A percentile compares a stretch with the other conserved stretches of the same genome.
Conservation (phyloP, 2,888 invertebrate species). For the Eristalis pertinax region DNA sequence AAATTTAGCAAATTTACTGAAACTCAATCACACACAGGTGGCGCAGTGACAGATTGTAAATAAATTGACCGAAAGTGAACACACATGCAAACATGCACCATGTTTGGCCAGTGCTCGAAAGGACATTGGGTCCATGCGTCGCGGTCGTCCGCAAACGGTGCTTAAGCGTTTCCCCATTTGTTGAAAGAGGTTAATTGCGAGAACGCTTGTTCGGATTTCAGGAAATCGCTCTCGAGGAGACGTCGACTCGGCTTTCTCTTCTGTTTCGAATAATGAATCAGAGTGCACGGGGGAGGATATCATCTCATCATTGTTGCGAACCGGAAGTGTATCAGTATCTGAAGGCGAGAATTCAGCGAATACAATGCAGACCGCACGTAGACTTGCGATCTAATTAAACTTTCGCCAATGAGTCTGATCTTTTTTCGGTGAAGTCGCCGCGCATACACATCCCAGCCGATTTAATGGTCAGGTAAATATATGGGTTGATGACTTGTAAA, state of each 20-base stretch:
- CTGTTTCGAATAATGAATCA: constrained; percentile 33
- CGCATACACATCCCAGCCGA: too few species aligned
- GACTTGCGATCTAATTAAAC: background rate
- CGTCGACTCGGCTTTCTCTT: constrained; percentile 54
- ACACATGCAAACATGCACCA: background rate
- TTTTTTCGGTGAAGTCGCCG: background rate
- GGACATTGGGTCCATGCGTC: constrained; percentile 54
- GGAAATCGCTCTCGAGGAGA: background rate
- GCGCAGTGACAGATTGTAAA: constrained; percentile 48
- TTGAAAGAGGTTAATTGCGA: constrained; percentile 61
- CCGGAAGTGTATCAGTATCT: background rate
- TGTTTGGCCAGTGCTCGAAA: constrained; percentile 60
- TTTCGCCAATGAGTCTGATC: background rate
- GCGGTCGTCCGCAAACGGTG: constrained; percentile 32
- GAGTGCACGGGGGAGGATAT: background rate
- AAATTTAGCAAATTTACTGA: constrained; percentile 55
- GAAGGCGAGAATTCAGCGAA: background rate
- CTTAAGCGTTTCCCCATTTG: background rate
- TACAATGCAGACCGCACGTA: background rate
- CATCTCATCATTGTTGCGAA: background rate
- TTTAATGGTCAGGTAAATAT: constrained; percentile 55
- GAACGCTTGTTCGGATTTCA: constrained; percentile 7
- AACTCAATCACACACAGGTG: constrained; percentile 39
- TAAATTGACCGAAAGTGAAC: constrained; percentile 19
- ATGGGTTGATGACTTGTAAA: constrained; percentile 59